These are phyloP conservation scores for Cardiocondyla obscurior DNA, from an alignment of 1,140 invertebrate species.

Conservation along the genomic window DNA sequence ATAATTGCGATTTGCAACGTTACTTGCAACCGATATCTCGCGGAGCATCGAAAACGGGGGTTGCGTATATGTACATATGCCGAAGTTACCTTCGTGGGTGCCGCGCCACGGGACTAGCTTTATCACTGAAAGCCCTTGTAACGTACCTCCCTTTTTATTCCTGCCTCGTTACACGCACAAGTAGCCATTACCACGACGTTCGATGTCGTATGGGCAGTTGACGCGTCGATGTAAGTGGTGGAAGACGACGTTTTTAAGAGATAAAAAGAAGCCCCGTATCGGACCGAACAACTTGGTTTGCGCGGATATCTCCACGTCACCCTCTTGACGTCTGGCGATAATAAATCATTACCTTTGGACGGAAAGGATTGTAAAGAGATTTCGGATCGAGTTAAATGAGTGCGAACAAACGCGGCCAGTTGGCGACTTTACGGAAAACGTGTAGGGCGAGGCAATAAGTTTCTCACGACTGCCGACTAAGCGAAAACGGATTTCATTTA, in stretches of 20 bases:
- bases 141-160: slow-evolving; percentile 45
- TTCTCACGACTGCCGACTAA: not conserved
- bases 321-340: not conserved
- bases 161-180: slow-evolving; percentile 20
- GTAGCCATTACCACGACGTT: slow-evolving; percentile 33
- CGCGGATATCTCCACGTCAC: not conserved
- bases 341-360: not conserved
- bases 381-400: not conserved
- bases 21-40: not conserved
- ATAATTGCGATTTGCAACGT: not conserved
- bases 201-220: slow-evolving; percentile 15
- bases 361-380: not conserved
- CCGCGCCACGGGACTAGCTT: slow-evolving; percentile 9
- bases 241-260: slow-evolving; percentile 23
- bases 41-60: not conserved
- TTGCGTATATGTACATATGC: slow-evolving; percentile 11
- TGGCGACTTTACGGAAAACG: not conserved
- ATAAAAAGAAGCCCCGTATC: slow-evolving; percentile 1
- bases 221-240: not conserved
- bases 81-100: slow-evolving; percentile 25
- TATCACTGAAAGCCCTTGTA: slow-evolving; percentile 4
- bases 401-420: not conserved
- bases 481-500: slow-evolving; percentile 23
- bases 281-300: not conserved
- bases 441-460: not conserved